Evolutionary conservation across 2,888 invertebrate genomes (phyloP), one percentile per base, ranked within the genome.

Genomic region (Synanthedon myopaeformis): DNA sequence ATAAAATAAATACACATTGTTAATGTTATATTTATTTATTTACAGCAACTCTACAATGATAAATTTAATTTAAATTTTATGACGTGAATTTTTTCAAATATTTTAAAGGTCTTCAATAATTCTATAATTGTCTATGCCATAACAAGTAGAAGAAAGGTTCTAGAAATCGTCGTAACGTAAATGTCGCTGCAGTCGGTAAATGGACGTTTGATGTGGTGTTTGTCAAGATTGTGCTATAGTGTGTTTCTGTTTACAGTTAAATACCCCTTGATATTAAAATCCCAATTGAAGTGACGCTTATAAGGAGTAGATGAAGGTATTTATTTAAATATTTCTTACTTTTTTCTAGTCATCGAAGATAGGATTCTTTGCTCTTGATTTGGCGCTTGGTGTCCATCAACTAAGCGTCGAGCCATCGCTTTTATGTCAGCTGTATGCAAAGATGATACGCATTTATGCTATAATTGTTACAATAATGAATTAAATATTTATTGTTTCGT

Each of bases 291-390:
- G 85, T 80, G 69, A 81, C 75, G 72, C 75, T 79, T 81, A 76
- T 76, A 74, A 89, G 90, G 90, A 89, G 90, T 91, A 90, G 90
- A 91, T 91, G 91, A 90, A 91, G 90, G 91, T 91, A 81, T 66
- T 66, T 71, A 42, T 17, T 35, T 17, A 14, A 52, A 41, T 62
- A 60, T 61, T 61, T 23, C 51, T 60, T 59, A 54, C 52, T 69
- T 65, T 68, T 69, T 70, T 73, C 35, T 55, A 58, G 51, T 60
- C 53, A 58, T 54, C 57, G 57, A 49, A 56, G 13, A 53, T 57
- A 58, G 49, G 42, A 61, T 67, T 58, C 64, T 58, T 58, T 59
- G 58, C 58, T 65, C 66, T 60, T 68, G 69, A 72, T 72, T 81
- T 82, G 79, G 82, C 79, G 84, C 81, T 84, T 76, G 74, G 72